Evolutionary conservation across 2,113 vertebrate species (phyloP).

Genomic region (Nannobrachium achirus): DNA sequence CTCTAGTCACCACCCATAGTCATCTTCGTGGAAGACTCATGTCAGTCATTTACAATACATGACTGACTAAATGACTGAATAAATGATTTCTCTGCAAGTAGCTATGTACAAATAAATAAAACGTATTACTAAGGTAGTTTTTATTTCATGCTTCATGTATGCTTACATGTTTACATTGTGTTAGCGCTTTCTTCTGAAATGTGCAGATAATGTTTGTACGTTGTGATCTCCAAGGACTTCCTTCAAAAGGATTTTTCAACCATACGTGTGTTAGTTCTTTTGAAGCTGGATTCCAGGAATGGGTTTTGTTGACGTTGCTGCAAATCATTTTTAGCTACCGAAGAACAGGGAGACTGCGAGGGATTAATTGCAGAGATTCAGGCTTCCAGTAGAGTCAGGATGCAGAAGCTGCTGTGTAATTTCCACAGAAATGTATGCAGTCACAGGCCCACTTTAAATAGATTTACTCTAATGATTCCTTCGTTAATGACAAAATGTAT

Average conservation of each 20-base stretch:
- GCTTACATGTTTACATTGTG: slow-evolving; percentile 9
- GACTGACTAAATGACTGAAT: too few species aligned
- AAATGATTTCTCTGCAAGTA: slow-evolving; percentile 33
- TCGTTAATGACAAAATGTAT: slow-evolving; percentile 4
- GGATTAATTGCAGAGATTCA: too few species aligned
- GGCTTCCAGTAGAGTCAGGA: too few species aligned
- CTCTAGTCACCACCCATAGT: neutral
- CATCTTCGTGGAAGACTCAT: too few species aligned
- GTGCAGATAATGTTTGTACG: slow-evolving; percentile 42
- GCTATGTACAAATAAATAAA: slow-evolving; percentile 43
- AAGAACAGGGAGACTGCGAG: too few species aligned
- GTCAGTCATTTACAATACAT: too few species aligned
- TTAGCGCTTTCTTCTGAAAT: slow-evolving; percentile 10
- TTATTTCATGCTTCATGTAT: slow-evolving; percentile 2
- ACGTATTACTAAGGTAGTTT: neutral
- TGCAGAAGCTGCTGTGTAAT: neutral
- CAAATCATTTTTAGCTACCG: slow-evolving; percentile 11
- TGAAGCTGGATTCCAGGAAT: slow-evolving; percentile 11
- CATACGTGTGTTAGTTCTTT: slow-evolving; percentile 26
- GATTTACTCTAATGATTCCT: slow-evolving; percentile 17
- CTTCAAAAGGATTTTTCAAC: slow-evolving; percentile 42
- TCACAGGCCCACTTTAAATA: slow-evolving; percentile 19
- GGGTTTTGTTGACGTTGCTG: slow-evolving; percentile 4
- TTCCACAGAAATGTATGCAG: neutral
- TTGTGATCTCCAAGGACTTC: slow-evolving; percentile 9